Percentiles rank a stretch among this genome's conserved stretches.
Conservation (phyloP, 2,113 vertebrate genomes). For the Pedionomus torquatus region DNA sequence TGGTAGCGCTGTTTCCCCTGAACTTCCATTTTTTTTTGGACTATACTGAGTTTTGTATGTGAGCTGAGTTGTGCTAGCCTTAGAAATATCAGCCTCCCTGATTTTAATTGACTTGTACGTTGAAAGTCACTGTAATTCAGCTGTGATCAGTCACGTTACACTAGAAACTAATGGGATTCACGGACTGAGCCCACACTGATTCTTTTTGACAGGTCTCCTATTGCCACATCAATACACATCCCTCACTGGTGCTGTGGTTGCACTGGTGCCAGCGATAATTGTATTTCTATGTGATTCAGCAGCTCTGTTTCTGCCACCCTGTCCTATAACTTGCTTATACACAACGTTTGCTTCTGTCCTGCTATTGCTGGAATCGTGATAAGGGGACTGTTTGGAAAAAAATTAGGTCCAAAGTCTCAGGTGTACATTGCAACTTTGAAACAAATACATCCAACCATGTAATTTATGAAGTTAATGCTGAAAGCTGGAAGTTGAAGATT, state of each 20-base stretch:
- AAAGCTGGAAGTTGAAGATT: neutral
- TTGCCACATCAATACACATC: slow-evolving; percentile 23
- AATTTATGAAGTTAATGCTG: neutral
- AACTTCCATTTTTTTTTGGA: neutral
- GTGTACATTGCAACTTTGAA: neutral
- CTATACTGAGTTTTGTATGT: neutral
- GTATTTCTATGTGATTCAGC: neutral
- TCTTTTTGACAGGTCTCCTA: slow-evolving; percentile 47
- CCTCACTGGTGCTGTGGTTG: neutral
- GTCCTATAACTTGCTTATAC: neutral
- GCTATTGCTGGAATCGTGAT: neutral
- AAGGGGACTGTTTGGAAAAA: neutral
- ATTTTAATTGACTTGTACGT: slow-evolving; percentile 5
- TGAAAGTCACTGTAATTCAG: slow-evolving; percentile 30
- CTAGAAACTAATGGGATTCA: neutral
- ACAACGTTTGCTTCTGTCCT: neutral
- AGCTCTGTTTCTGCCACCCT: neutral
- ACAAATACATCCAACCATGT: neutral
- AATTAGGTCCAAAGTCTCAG: neutral
- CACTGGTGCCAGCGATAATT: neutral
- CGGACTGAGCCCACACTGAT: neutral
- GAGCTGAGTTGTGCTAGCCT: neutral
- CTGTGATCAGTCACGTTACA: slow-evolving; percentile 1
- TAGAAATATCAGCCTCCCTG: neutral
- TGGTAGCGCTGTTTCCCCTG: neutral